Base-by-base conservation (phyloP, 2,888 invertebrate genomes). In the Acleris cristana region DNA sequence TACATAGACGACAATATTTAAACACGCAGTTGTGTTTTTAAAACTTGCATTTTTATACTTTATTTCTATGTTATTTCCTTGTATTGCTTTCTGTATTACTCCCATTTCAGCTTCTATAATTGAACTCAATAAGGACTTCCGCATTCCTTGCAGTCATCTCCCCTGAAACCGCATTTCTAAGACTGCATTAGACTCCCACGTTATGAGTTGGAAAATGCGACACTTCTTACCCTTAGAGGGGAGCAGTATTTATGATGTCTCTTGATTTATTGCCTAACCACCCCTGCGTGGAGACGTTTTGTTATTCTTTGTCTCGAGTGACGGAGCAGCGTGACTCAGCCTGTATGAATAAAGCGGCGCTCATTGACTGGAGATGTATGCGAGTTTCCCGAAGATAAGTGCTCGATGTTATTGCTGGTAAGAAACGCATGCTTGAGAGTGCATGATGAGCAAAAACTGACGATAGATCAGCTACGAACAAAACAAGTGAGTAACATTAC, bases 151-250 rank as follows among this genome's bases (percentile, higher is more conserved):
- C 54, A 62, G 52, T 19, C 70, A 64, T 52, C 70, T 69, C 70
- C 66, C 69, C 26, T 62, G 56, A 64, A 60, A 70, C 72, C 73
- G 72, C 76, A 75, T 77, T 74, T 76, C 73, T 63, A 69, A 72
- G 76, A 85, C 79, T 85, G 83, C 82, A 83, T 85, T 84, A 85
- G 76, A 77, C 75, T 73, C 75, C 77, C 71, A 75, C 80, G 81
- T 83, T 86, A 86, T 86, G 84, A 82, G 78, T 84, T 80, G 85
- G 85, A 86, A 86, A 86, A 86, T 82, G 85, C 78, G 84, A 84
- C 85, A 85, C 81, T 84, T 84, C 84, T 82, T 83, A 81, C 80
- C 82, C 81, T 76, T 72, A 72, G 79, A 72, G 76, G 82, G 81
- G 82, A 74, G 76, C 71, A 74, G 79, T 83, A 84, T 85, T 85